Conservation (phyloP, 2,113 vertebrate species). For the Illadopsis cleaveri region DNA sequence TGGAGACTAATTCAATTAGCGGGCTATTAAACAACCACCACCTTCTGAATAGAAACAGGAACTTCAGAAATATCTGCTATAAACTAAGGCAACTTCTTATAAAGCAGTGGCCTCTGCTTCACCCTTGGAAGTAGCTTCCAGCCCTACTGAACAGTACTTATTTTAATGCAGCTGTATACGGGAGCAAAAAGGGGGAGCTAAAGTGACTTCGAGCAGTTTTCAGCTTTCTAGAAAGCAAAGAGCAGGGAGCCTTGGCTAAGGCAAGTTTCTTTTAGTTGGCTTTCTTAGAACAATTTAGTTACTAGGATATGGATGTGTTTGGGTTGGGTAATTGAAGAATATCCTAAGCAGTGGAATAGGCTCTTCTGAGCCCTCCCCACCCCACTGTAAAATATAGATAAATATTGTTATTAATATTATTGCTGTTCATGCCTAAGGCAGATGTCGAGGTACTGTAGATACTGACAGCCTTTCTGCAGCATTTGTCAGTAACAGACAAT, state of each 20-base stretch:
- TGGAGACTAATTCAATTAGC: not conserved
- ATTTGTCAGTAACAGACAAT: not conserved
- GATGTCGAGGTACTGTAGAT: not conserved
- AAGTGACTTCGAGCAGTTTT: not conserved
- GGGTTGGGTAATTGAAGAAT: not conserved
- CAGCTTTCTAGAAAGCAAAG: not conserved
- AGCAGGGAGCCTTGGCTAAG: not conserved
- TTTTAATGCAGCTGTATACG: not conserved
- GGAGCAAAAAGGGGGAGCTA: not conserved
- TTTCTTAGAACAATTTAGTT: not conserved
- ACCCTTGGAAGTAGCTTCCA: not conserved
- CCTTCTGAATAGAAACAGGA: not conserved
- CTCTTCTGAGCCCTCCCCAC: rapidly evolving
- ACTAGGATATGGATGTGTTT: not conserved
- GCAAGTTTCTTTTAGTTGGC: not conserved
- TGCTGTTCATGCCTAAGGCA: not conserved
- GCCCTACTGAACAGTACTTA: not conserved
- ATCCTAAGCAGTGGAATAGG: not conserved
- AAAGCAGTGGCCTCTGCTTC: not conserved
- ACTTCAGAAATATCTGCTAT: not conserved
- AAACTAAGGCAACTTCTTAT: not conserved
- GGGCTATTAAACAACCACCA: not conserved
- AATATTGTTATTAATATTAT: not conserved
- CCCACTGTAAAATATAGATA: not conserved
- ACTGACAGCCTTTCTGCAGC: not conserved